Conservation (phyloP, 1,140 invertebrate genomes). For the Drosophila pruinosa region DNA sequence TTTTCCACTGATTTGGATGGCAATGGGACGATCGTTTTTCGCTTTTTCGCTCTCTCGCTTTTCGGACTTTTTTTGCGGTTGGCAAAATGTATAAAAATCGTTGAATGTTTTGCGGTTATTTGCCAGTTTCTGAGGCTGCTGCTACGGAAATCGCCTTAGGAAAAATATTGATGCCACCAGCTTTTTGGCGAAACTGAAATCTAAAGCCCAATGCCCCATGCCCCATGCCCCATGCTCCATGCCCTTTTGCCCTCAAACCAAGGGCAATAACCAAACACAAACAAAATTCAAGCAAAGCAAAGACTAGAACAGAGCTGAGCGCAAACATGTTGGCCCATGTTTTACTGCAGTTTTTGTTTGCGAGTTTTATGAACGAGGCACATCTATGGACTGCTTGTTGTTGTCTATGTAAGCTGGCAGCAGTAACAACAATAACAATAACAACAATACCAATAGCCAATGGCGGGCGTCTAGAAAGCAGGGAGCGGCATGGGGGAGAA, state of each 20-base stretch:
- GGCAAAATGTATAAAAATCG: slow-evolving; percentile 66
- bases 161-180: slow-evolving; percentile 67
- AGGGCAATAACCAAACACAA: slow-evolving; percentile 10
- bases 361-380: slow-evolving; percentile 56
- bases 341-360: slow-evolving; percentile 74
- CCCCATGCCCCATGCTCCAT: background rate
- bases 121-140: slow-evolving; percentile 22
- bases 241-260: slow-evolving; percentile 2
- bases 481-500: background rate
- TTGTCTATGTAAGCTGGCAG: slow-evolving; percentile 24
- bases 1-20: slow-evolving; percentile 40
- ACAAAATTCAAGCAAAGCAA: background rate
- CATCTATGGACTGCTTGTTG: slow-evolving; percentile 43
- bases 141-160: slow-evolving; percentile 65
- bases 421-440: slow-evolving; percentile 31
- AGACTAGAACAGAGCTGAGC: background rate
- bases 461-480: too few relatives aligned
- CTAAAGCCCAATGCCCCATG: background rate
- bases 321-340: slow-evolving; percentile 54
- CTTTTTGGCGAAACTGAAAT: slow-evolving; percentile 21
- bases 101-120: slow-evolving; percentile 59
- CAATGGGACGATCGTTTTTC: slow-evolving; percentile 37
- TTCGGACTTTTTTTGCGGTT: slow-evolving; percentile 11
- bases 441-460: slow-evolving; percentile 21
- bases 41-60: slow-evolving; percentile 1